Evolutionary conservation across 1,140 invertebrate species (phyloP).

Genomic region (Brachionus paranguensis): DNA sequence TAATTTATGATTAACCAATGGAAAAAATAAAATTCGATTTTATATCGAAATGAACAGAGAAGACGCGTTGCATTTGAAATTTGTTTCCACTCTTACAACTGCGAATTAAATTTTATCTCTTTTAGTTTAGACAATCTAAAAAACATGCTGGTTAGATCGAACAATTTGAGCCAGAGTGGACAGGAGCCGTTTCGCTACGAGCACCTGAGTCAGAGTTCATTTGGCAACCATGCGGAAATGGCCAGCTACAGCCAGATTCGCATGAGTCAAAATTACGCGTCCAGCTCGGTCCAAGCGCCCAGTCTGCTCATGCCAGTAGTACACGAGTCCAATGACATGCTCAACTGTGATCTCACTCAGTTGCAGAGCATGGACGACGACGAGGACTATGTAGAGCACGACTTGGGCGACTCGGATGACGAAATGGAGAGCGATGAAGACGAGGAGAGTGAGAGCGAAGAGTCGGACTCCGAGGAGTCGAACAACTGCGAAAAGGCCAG

Average conservation of each 20-base stretch:
- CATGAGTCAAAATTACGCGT: constrained; percentile 2
- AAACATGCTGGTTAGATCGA: background rate
- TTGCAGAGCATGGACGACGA: constrained; percentile 34
- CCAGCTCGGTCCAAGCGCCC: background rate
- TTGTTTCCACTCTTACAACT: background rate
- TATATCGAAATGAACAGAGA: background rate
- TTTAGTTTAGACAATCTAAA: background rate
- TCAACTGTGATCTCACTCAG: constrained; percentile 28
- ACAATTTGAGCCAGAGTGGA: background rate
- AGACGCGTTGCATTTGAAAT: background rate
- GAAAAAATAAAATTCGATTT: background rate
- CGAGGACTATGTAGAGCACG: constrained; percentile 37
- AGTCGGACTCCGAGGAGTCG: background rate
- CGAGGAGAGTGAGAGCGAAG: background rate
- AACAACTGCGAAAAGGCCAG: background rate
- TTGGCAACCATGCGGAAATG: background rate
- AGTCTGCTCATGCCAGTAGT: constrained; percentile 25
- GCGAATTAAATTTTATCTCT: background rate
- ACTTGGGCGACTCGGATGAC: constrained; percentile 5
- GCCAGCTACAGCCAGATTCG: background rate
- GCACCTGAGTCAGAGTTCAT: background rate
- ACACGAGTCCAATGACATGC: constrained; percentile 9
- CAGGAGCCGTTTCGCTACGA: background rate
- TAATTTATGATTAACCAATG: constrained; percentile 34
- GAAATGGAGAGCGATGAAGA: constrained; percentile 34